A percentile compares a stretch with the other conserved stretches of the same genome.
Evolutionary conservation across 2,113 vertebrate species (phyloP).

Genomic region (Neotoma lepida): DNA sequence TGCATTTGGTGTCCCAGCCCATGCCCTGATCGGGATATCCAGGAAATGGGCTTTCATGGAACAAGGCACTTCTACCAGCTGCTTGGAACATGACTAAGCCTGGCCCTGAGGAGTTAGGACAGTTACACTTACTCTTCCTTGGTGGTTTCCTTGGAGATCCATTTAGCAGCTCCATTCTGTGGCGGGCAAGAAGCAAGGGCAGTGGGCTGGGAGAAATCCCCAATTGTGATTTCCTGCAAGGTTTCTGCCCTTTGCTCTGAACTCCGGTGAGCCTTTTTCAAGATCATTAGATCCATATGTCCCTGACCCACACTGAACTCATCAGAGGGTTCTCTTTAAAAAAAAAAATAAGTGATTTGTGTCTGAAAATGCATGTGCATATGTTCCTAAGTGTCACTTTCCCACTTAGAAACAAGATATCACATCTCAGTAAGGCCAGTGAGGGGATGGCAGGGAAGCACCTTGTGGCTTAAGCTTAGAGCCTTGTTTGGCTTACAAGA

Average conservation of each 20-base stretch:
- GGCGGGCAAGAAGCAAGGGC: slow-evolving; percentile 29
- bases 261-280: slow-evolving; percentile 63
- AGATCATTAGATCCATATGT: slow-evolving; percentile 75
- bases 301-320: slow-evolving; percentile 79
- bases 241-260: slow-evolving; percentile 50
- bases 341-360: slow-evolving; percentile 62
- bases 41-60: slow-evolving; percentile 36
- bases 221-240: slow-evolving; percentile 52
- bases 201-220: slow-evolving; percentile 57
- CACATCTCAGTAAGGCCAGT: not conserved
- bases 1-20: not conserved
- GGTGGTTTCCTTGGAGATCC: slow-evolving; percentile 48
- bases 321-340: slow-evolving; percentile 48
- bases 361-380: slow-evolving; percentile 67
- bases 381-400: slow-evolving; percentile 68
- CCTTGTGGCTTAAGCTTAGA: not conserved
- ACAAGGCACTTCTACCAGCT: not conserved
- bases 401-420: slow-evolving; percentile 48
- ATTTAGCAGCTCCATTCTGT: not conserved
- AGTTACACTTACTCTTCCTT: not conserved
- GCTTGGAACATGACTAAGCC: not conserved
- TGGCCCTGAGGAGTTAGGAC: not conserved
- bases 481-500: slow-evolving; percentile 11
- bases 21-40: not conserved
- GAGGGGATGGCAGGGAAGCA: not conserved